phyloP scores from a whole-genome alignment of 2,113 vertebrate species.

The Calyptomena viridis region DNA sequence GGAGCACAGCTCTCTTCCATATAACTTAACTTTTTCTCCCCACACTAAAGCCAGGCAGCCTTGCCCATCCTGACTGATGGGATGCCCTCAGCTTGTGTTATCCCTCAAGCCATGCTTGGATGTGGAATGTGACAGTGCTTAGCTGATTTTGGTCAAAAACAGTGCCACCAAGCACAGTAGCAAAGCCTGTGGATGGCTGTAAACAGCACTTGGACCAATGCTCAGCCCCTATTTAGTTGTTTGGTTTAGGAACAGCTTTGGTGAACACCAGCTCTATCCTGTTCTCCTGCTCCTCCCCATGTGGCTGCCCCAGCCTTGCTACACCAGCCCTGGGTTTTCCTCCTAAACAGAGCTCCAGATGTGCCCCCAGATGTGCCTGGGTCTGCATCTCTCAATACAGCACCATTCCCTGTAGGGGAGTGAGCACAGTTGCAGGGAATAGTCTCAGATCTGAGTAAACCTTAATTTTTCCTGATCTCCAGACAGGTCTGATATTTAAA shows the following conservation, averaged over 20 bases:
- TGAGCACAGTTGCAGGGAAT: not conserved
- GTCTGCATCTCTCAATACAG: not conserved
- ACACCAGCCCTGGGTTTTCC: not conserved
- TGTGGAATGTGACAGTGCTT: accelerated
- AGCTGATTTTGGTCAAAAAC: not conserved
- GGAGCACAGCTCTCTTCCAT: not conserved
- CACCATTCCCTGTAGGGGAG: not conserved
- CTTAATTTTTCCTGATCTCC: not conserved
- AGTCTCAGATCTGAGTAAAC: not conserved
- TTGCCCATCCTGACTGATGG: not conserved
- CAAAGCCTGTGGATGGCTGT: not conserved
- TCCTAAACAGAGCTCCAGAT: not conserved
- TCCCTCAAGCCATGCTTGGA: not conserved
- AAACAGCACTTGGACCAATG: not conserved
- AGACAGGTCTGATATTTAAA: not conserved
- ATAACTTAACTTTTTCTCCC: not conserved
- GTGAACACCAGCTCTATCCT: not conserved
- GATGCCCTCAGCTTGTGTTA: not conserved
- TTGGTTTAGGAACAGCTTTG: not conserved
- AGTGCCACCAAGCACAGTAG: not conserved
- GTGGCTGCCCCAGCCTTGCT: not conserved
- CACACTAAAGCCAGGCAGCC: not conserved
- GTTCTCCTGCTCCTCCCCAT: not conserved
- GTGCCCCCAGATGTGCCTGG: not conserved
- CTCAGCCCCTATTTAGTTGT: not conserved